phyloP scores from a whole-genome alignment of 2,888 invertebrate genomes.

The Brachyopa scutellaris region DNA sequence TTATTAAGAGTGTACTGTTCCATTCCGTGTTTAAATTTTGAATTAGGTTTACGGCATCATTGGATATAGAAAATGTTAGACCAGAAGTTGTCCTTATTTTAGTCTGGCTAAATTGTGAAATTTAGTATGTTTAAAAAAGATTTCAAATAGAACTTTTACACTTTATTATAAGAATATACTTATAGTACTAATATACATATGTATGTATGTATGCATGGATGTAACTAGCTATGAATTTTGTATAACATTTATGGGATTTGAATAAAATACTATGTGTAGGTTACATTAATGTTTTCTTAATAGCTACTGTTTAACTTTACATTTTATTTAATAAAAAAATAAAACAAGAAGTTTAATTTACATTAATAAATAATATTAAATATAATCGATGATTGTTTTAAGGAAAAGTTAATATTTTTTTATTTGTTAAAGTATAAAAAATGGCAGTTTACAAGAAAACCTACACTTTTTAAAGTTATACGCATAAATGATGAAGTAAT shows the following conservation, averaged over 20 bases:
- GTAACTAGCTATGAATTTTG: slow-evolving; percentile 12
- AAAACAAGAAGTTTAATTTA: background rate
- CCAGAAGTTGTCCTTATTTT: slow-evolving; percentile 42
- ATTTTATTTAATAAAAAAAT: background rate
- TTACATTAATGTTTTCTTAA: slow-evolving; percentile 4
- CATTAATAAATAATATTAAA: slow-evolving; percentile 27
- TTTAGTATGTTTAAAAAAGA: slow-evolving; percentile 11
- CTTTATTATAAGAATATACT: background rate
- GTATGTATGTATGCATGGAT: too few relatives aligned
- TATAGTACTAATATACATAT: slow-evolving; percentile 1
- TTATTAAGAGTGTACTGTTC: background rate
- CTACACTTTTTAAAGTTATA: background rate
- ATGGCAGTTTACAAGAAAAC: slow-evolving; percentile 9
- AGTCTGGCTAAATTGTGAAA: slow-evolving; percentile 57
- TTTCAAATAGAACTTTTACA: slow-evolving; percentile 7
- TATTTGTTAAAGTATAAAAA: background rate
- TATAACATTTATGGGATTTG: background rate
- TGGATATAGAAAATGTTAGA: slow-evolving; percentile 44
- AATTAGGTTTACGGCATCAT: slow-evolving; percentile 26
- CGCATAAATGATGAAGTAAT: too few relatives aligned
- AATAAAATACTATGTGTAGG: slow-evolving; percentile 14
- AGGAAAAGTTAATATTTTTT: background rate
- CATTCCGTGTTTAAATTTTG: slow-evolving; percentile 5
- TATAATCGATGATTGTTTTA: background rate
- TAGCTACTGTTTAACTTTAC: slow-evolving; percentile 15